phyloP scores from a whole-genome alignment of 2,888 invertebrate species.

The Ectobius pallidus region DNA sequence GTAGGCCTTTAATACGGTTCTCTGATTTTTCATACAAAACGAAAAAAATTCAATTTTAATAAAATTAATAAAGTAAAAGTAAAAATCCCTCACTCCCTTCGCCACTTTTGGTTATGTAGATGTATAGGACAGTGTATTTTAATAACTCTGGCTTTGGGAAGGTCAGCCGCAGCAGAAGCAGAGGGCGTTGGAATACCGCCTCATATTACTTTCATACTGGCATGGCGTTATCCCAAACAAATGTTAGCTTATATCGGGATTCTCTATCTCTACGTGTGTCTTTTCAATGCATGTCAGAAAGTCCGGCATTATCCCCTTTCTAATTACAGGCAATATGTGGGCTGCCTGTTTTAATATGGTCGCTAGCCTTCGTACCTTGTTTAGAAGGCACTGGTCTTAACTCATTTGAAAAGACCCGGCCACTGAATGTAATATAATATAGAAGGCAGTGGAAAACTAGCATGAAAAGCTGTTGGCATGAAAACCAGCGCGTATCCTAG shows the following conservation, averaged over 20 bases:
- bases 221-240: conserved; percentile 15
- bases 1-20: too few species aligned
- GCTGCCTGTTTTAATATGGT: not conserved
- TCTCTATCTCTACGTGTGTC: conserved; percentile 26
- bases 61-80: not conserved
- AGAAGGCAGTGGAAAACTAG: not conserved
- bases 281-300: conserved; percentile 25
- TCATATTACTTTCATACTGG: conserved; percentile 24
- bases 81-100: not conserved
- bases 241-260: conserved; percentile 25
- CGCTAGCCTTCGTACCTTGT: conserved; percentile 18
- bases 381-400: conserved; percentile 29
- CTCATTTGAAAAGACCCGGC: conserved; percentile 6
- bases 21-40: too few species aligned
- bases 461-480: not conserved
- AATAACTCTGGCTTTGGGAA: conserved; percentile 17
- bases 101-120: conserved; percentile 4
- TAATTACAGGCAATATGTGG: conserved; percentile 12
- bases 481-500: not conserved
- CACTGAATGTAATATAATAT: conserved; percentile 19
- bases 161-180: too few species aligned
- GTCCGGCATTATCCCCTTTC: conserved; percentile 20
- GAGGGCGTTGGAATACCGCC: not conserved
- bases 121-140: conserved; percentile 20
- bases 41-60: not conserved